Conservation (phyloP, 2,888 invertebrate species). For the Hololepta plana region DNA sequence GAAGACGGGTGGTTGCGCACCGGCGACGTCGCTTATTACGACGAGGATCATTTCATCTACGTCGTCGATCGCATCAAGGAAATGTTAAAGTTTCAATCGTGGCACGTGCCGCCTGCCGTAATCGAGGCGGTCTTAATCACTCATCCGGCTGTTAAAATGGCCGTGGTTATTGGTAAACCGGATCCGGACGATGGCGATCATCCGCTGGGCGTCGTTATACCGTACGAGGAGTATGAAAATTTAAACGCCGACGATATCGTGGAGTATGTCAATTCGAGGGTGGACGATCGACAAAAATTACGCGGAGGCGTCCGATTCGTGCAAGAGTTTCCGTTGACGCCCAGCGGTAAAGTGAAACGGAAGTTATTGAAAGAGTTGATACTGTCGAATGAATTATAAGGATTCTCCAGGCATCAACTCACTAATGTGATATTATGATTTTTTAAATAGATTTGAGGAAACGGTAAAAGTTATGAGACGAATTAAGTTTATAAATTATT, state of each 20-base stretch:
- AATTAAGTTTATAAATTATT: no score
- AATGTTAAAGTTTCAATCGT: constrained; percentile 19
- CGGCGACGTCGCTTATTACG: constrained; percentile 34
- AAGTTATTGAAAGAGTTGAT: constrained; percentile 5
- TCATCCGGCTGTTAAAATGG: constrained; percentile 12
- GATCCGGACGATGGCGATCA: constrained; percentile 14
- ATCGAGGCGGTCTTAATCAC: constrained; percentile 11
- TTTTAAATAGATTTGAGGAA: no score
- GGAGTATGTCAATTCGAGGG: constrained; percentile 10
- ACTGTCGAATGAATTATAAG: no score
- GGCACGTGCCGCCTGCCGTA: constrained; percentile 12
- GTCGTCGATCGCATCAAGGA: constrained; percentile 33
- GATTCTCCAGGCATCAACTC: no score
- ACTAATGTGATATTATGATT: no score
- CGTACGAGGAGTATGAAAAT: constrained; percentile 12
- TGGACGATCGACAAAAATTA: constrained; percentile 11
- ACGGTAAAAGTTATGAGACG: no score
- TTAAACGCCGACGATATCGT: constrained; percentile 30
- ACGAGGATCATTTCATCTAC: constrained; percentile 29
- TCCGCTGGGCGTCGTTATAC: constrained; percentile 10
- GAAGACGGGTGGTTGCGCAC: constrained; percentile 31
- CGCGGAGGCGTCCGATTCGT: constrained; percentile 12
- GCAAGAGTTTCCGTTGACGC: constrained; percentile 10
- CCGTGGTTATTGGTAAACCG: constrained; percentile 13
- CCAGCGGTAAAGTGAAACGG: constrained; percentile 10